Percentiles rank a stretch among this genome's conserved stretches.
These are phyloP conservation scores for Megastigmus dorsalis DNA, from an alignment of 2,888 invertebrate species.

Conservation along the genomic window DNA sequence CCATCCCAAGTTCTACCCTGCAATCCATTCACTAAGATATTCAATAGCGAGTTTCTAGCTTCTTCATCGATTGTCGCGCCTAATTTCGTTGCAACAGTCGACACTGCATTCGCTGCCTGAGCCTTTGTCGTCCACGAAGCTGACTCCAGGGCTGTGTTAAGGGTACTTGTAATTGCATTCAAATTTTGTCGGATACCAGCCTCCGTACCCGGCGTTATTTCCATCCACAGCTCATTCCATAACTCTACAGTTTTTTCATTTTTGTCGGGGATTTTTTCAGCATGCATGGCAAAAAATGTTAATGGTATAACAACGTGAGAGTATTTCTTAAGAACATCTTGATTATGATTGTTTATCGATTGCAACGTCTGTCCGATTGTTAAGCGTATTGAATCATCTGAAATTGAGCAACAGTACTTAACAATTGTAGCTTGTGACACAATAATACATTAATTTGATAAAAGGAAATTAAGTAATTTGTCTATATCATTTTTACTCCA, in stretches of 20 bases:
- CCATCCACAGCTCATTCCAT: constrained; percentile 93
- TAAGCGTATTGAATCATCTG: constrained; percentile 84
- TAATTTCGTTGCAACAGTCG: constrained; percentile 85
- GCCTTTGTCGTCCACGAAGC: constrained; percentile 92
- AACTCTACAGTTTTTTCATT: constrained; percentile 80
- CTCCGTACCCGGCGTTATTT: constrained; percentile 91
- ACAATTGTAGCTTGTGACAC: no score
- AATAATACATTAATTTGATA: no score
- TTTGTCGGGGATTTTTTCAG: constrained; percentile 81
- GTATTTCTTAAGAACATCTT: constrained; percentile 87
- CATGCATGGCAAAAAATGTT: constrained; percentile 94
- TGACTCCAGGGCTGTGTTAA: constrained; percentile 85
- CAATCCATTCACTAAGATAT: constrained; percentile 81
- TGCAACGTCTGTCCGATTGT: constrained; percentile 86
- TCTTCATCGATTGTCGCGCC: constrained; percentile 80
- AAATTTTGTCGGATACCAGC: constrained; percentile 85
- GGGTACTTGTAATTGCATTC: constrained; percentile 81
- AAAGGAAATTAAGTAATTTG: no score
- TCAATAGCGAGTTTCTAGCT: constrained; percentile 80
- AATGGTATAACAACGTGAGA: constrained; percentile 85
- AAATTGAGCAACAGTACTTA: no score
- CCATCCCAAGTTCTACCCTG: constrained; percentile 92
- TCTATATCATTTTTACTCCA: no score
- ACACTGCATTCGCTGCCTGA: constrained; percentile 87
- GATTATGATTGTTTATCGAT: constrained; percentile 88